These are phyloP conservation scores for Spongia lamella DNA, from an alignment of 37 sponge, comb jelly and placozoan species.

Conservation along the genomic window DNA sequence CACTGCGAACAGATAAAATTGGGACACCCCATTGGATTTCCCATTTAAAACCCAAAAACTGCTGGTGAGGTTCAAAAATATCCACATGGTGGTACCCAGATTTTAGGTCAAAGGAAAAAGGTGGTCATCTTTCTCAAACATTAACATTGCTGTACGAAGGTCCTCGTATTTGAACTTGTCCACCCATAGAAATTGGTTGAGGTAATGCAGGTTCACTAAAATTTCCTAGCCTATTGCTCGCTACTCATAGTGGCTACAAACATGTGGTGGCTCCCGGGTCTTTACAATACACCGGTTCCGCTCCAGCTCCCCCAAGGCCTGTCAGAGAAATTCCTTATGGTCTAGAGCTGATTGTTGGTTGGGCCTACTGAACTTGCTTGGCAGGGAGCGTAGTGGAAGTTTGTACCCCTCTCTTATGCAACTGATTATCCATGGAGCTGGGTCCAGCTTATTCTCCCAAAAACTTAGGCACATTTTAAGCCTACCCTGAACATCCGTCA, in stretches of 20 bases:
- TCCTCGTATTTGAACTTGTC: conserved; percentile 42
- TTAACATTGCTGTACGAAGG: conserved; percentile 2
- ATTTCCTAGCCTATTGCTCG: conserved; percentile 4
- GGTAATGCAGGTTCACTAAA: conserved; percentile 16
- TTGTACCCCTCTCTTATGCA: too few relatives aligned
- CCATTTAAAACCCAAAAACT: conserved; percentile 21
- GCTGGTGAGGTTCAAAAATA: neutral
- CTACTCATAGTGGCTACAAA: conserved; percentile 38
- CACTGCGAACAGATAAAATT: conserved; percentile 26
- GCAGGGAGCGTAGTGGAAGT: conserved; percentile 14
- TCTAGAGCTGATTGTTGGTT: conserved; percentile 18
- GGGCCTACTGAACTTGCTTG: neutral
- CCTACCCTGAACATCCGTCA: too few relatives aligned
- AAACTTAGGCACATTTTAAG: too few relatives aligned
- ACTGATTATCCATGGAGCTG: too few relatives aligned
- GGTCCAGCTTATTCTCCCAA: too few relatives aligned
- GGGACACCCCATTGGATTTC: neutral
- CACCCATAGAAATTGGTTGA: conserved; percentile 15
- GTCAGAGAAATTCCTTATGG: conserved; percentile 8
- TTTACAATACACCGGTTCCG: conserved; percentile 1
- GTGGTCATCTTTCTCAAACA: conserved; percentile 24
- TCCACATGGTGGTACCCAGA: conserved; percentile 19
- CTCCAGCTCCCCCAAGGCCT: conserved; percentile 1
- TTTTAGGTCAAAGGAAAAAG: conserved; percentile 16
- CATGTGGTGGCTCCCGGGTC: neutral